Base-by-base conservation (phyloP, 2,113 vertebrate species). In the Dromiciops gliroides region DNA sequence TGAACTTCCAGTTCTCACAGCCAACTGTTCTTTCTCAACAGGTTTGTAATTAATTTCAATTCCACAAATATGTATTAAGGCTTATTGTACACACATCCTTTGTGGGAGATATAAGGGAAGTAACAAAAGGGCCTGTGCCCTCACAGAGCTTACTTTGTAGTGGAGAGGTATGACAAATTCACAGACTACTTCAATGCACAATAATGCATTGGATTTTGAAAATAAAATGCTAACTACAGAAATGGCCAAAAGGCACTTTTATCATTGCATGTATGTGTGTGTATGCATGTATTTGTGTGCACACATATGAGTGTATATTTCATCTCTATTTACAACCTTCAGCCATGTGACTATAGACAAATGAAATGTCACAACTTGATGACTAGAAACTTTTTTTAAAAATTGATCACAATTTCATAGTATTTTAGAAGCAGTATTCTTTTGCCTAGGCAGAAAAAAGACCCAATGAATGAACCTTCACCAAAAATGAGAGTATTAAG, bases 1-100 rank as follows among this genome's bases (percentile, higher is more conserved):
- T 89, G 97, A 98, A 89, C 75, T 95, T 92, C 95, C 97, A 50
- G 93, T 98, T 92, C 95, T 98, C 50, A 97, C 2, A 93, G 50
- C 44, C 48, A 96, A 50, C 16, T 97, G 44, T 92, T 89, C 92
- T 49, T 98, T 97, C 94, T 94, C 94, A 95, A 92, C 96, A 98
- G 97, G 97, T 97, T 96, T 94, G 94, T 96, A 51, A 95, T 3
- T 95, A 83, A 50, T 60, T 83, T 44, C 22, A 44, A 44, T 22
- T 44, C 67, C 23, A 83, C 14, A 44, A 83, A 44, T 44, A 22
- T 83, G 1, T 22, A 44, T 44, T 22, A 83, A 83, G 16, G 19
- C n/a, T 19, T 44, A 23, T 23, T 23, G 19, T 83, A 22, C 23
- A 5, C 37, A 83, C n/a, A 83, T 83, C 1, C n/a, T 44, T 83